Evolutionary conservation across 2,888 invertebrate species (phyloP), one percentile per base, ranked within the genome.

Genomic region (Hermaeophaga mercurialis): DNA sequence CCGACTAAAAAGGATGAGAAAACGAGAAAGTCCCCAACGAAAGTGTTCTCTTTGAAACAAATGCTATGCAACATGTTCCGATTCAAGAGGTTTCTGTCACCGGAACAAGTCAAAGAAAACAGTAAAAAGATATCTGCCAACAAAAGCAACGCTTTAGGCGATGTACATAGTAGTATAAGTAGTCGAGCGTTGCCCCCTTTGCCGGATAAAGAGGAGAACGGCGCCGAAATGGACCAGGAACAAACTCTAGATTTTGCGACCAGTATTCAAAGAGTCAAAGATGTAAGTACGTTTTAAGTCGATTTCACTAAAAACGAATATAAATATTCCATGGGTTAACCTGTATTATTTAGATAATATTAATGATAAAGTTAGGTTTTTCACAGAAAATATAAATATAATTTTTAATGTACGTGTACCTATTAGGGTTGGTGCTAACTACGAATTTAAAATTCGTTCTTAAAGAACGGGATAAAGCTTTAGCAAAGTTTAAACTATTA

Each of bases 191-290:
- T 88, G 64, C 88, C 88, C 28, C 88, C 88, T 3, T 75, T 88
- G 68, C 88, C 88, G 12, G 64, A 64, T 17, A 70, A 68, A 58
- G 68, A 66, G 19, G 61, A 68, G 19, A 52, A 59, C 33, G 56
- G 54, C 3, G 63, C 67, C 14, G 61, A 61, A 5, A 44, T 56
- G 17, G 74, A 71, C 3, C 73, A 70, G 15, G 78, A 78, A 58
- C 78, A 75, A 57, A 67, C 80, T 0, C 84, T 89, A 78, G 94
- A 94, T 77, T 94, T 94, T 78, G 91, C 94, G 33, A 89, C 91
- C 19, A 94, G 93, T 67, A 92, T 95, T 72, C 91, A 94, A 76
- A 91, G 90, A 83, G 94, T 95, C 49, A 94, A 94, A 84, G 93
- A 94, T 80, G 94, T 94, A 81, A 85, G 90, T 85, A 28, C 11